These are phyloP conservation scores for Ecliptopera silaceata DNA, from an alignment of 2,888 invertebrate species.

Conservation along the genomic window DNA sequence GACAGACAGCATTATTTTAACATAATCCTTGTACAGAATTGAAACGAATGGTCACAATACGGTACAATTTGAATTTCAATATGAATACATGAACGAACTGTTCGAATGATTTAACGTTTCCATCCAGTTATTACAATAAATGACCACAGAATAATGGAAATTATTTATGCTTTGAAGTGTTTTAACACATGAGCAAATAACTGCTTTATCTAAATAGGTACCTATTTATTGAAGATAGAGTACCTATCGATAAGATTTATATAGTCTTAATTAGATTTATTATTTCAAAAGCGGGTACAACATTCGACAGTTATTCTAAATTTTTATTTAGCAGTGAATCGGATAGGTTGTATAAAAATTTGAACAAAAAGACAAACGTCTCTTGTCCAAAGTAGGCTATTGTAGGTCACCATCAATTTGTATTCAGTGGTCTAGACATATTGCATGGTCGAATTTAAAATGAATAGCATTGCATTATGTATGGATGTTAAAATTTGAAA, in stretches of 20 bases:
- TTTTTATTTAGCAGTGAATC: constrained; percentile 4
- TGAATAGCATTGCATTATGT: constrained; percentile 73
- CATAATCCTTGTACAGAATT: constrained; percentile 78
- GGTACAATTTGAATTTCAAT: constrained; percentile 77
- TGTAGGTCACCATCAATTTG: constrained; percentile 79
- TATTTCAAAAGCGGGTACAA: too few species aligned
- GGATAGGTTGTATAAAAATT: constrained; percentile 31
- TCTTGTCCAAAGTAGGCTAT: constrained; percentile 59
- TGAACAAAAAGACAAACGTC: constrained; percentile 17
- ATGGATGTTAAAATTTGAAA: constrained; percentile 79
- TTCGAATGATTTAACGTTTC: constrained; percentile 69
- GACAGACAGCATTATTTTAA: constrained; percentile 78
- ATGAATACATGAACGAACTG: constrained; percentile 68
- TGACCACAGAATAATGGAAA: background rate
- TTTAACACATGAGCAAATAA: too few species aligned
- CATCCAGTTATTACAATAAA: constrained; percentile 60
- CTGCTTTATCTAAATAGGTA: too few species aligned
- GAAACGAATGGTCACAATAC: constrained; percentile 77
- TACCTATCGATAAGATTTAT: too few species aligned
- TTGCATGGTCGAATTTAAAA: constrained; percentile 82
- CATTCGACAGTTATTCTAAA: too few species aligned
- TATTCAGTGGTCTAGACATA: constrained; percentile 80
- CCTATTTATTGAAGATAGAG: too few species aligned
- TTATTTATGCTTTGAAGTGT: background rate
- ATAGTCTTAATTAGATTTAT: too few species aligned